Evolutionary conservation across 2,888 invertebrate genomes (phyloP).

Genomic region (Caenorhabditis plicata): DNA sequence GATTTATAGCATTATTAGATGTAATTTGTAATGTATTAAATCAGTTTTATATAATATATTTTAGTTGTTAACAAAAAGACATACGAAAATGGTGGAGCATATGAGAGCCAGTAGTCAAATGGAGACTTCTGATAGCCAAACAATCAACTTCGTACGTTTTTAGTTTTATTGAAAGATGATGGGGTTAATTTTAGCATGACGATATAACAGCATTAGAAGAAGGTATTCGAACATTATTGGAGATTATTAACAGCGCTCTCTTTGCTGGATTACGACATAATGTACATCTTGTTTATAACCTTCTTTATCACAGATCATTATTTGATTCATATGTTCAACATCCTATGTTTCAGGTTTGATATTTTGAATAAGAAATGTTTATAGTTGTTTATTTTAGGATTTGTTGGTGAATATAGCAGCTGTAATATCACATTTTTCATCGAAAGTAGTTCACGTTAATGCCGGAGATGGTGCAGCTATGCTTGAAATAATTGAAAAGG

Average conservation of each 20-base stretch:
- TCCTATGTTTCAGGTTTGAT: conserved; percentile 86
- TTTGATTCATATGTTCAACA: conserved; percentile 85
- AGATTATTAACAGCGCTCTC: conserved; percentile 93
- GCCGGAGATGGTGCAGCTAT: conserved; percentile 45
- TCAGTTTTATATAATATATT: background rate
- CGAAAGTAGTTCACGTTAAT: conserved; percentile 40
- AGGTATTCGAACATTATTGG: conserved; percentile 90
- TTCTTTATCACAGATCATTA: conserved; percentile 86
- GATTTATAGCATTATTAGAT: conserved; percentile 73
- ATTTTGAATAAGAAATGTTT: too few relatives aligned
- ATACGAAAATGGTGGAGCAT: conserved; percentile 65
- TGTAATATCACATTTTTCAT: conserved; percentile 47
- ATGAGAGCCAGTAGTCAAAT: conserved; percentile 38
- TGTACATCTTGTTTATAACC: conserved; percentile 88
- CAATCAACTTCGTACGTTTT: conserved; percentile 34
- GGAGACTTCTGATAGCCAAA: conserved; percentile 22
- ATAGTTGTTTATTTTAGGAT: too few relatives aligned
- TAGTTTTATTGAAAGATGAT: background rate
- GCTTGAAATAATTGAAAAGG: conserved; percentile 78
- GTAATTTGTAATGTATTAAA: conserved; percentile 4
- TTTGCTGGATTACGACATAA: conserved; percentile 72
- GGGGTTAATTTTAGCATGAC: conserved; percentile 73
- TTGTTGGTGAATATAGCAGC: conserved; percentile 44
- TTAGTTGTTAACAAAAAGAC: conserved; percentile 73
- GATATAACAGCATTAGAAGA: conserved; percentile 91